Evolutionary conservation across 2,888 invertebrate genomes (phyloP).

Genomic region (Malthinus flaveolus): DNA sequence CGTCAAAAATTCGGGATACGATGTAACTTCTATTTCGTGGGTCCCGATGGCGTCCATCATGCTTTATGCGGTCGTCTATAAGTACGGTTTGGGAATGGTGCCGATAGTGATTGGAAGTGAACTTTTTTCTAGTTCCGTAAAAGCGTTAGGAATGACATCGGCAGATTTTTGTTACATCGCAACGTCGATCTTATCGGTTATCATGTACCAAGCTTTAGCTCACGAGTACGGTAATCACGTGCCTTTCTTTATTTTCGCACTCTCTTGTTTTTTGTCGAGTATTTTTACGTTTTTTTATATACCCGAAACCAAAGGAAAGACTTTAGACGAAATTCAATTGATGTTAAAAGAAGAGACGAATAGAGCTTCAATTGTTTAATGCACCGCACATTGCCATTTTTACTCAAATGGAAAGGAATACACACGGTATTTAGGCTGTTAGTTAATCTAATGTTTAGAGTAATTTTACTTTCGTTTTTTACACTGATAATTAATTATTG

Average conservation of each 20-base stretch:
- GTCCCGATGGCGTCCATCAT: constrained; percentile 47
- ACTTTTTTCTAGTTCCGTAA: constrained; percentile 50
- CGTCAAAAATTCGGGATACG: constrained; percentile 36
- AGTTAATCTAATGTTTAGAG: too few relatives aligned
- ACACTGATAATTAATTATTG: too few relatives aligned
- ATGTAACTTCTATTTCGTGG: constrained; percentile 39
- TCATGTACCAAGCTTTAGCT: constrained; percentile 42
- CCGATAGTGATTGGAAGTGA: constrained; percentile 52
- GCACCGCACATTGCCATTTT: too few relatives aligned
- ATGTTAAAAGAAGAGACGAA: background rate
- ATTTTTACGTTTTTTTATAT: constrained; percentile 46
- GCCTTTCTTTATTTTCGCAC: constrained; percentile 47
- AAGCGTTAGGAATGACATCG: constrained; percentile 50
- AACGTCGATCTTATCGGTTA: constrained; percentile 43
- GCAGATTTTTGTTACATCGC: constrained; percentile 47
- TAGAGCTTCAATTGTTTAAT: too few relatives aligned
- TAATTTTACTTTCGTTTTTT: too few relatives aligned
- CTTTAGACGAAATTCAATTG: background rate
- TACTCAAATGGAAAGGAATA: too few relatives aligned
- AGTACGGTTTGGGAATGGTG: constrained; percentile 49
- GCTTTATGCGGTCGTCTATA: constrained; percentile 47
- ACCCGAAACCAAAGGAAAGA: constrained; percentile 49
- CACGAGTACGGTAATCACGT: constrained; percentile 42
- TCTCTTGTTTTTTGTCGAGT: constrained; percentile 42
- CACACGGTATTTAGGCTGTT: too few relatives aligned